Evolutionary conservation across 2,113 vertebrate species (phyloP), one percentile per base, ranked within the genome.

Genomic region (Chloebia gouldiae): DNA sequence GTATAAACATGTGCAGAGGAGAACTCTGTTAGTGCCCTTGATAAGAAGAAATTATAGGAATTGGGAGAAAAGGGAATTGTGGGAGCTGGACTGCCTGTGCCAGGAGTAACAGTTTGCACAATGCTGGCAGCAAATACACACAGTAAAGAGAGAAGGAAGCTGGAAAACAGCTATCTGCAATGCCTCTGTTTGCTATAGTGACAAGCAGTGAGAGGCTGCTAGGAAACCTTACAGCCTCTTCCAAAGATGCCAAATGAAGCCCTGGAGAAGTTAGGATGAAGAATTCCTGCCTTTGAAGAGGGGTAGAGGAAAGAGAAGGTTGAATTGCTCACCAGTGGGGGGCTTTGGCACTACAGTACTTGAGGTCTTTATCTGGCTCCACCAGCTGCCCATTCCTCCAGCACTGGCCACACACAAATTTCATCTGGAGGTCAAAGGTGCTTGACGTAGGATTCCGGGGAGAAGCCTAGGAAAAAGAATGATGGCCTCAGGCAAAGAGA

Each of bases 351-450:
- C 94, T 98, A 96, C 99, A 99, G 97, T 99, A 98, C 94, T 99
- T 99, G 85, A 98, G 98, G 73, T 98, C 96, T 95, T 98, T 99
- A 97, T 99, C 99, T 6, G 99, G 98, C 91, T 99, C 99, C 31
- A 98, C 98, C 96, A 98, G 97, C 92, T 98, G 98, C 35, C 99
- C 98, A 0, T 98, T 98, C 60, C 97, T 98, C 98, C 98, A 99
- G 97, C 99, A 99, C 88, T 98, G 98, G 92, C 98, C 97, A 61
- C 99, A 99, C 51, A 98, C 98, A 82, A 99, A 99, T 98, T 99
- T 99, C 98, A 99, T 98, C 93, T 98, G 98, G 94, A 99, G 97
- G 87, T 98, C 98, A 81, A 98, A 98, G 87, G 98, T 97, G 93
- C 97, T 97, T 83, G 98, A 97, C 0, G 87, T 93, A 12, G 98